These are phyloP conservation scores for Radopholus similis DNA, from an alignment of 1,140 invertebrate species.

Conservation along the genomic window DNA sequence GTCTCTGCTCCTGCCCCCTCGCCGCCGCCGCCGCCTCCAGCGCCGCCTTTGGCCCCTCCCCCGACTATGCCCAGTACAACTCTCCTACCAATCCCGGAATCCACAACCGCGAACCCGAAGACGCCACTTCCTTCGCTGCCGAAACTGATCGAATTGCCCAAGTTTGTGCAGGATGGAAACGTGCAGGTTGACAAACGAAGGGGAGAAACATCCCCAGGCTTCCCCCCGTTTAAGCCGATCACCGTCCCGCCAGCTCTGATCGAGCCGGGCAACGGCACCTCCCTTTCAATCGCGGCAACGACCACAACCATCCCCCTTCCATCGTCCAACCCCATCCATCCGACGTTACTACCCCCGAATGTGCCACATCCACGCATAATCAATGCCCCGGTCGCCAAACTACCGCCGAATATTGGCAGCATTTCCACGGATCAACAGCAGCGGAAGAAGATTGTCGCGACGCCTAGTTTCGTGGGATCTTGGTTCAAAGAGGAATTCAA, in stretches of 20 bases:
- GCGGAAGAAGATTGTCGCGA: not conserved
- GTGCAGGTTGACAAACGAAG: not conserved
- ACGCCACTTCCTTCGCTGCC: constrained; percentile 11
- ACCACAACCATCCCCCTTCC: not conserved
- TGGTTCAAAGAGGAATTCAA: constrained; percentile 42
- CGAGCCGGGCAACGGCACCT: constrained; percentile 13
- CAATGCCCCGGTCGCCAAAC: constrained; percentile 14
- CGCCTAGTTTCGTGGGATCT: too few relatives aligned
- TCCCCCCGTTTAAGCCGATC: not conserved
- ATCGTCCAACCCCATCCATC: not conserved
- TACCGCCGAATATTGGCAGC: not conserved
- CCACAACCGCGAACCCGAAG: not conserved
- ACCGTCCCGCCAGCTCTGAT: constrained; percentile 6
- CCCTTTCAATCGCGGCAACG: not conserved
- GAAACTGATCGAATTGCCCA: constrained; percentile 6
- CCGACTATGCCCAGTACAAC: not conserved
- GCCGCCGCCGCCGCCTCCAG: not conserved
- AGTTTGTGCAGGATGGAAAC: constrained; percentile 10
- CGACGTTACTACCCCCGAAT: too few relatives aligned
- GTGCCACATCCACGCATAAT: too few relatives aligned
- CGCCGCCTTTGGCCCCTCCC: not conserved
- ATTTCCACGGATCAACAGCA: not conserved
- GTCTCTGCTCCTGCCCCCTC: not conserved
- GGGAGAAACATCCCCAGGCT: not conserved
- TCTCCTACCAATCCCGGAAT: not conserved